These are phyloP conservation scores for Sebastes hubbsi DNA, from an alignment of 2,797 vertebrate genomes.

Conservation along the genomic window DNA sequence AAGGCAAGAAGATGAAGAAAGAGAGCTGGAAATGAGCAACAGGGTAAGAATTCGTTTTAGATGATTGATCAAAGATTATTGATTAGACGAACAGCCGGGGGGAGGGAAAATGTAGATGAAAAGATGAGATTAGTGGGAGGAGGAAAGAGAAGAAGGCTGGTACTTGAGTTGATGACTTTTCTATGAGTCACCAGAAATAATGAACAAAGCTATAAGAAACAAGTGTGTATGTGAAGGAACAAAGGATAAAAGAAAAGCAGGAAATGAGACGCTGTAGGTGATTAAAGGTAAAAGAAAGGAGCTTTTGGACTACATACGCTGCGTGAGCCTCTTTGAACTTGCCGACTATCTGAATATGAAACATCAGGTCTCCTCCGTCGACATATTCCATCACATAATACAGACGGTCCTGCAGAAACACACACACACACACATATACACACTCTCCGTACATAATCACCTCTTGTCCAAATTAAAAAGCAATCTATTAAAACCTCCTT, in stretches of 20 bases:
- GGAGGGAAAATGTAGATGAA: conserved; percentile 39
- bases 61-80: conserved; percentile 76
- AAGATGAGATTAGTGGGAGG: conserved; percentile 53
- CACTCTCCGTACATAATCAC: conserved; percentile 29
- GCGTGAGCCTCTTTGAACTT: conserved; percentile 96
- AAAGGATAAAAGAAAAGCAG: conserved; percentile 27
- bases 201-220: conserved; percentile 52
- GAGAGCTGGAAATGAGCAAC: conserved; percentile 53
- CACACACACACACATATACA: not conserved
- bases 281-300: conserved; percentile 46
- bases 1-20: conserved; percentile 54
- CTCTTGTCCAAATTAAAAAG: conserved; percentile 68
- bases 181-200: conserved; percentile 45
- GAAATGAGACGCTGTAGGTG: conserved; percentile 55
- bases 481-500: conserved; percentile 65
- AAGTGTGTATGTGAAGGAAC: conserved; percentile 29
- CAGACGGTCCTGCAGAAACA: conserved; percentile 77
- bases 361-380: conserved; percentile 94
- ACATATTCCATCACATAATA: conserved; percentile 96
- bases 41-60: conserved; percentile 49
- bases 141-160: conserved; percentile 14
- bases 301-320: conserved; percentile 82
- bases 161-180: conserved; percentile 51
- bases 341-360: conserved; percentile 94
- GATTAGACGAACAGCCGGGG: conserved; percentile 57